Percentiles rank a stretch among this genome's conserved stretches.
Conservation (phyloP, 1,140 invertebrate species). For the Bactericera cockerelli region DNA sequence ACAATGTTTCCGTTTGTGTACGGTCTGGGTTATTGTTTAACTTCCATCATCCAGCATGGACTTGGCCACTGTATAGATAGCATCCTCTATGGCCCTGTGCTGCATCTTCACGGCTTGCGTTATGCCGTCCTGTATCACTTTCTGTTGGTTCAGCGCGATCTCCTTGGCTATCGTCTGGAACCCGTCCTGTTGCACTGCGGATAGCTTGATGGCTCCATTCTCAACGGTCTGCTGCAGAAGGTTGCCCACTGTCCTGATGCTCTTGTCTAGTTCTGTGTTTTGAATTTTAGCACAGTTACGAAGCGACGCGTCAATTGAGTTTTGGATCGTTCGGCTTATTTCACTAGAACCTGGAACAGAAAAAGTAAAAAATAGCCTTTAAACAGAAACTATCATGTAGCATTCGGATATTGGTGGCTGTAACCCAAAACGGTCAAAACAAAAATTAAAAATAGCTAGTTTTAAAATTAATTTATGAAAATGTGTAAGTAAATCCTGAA, state of each 20-base stretch:
- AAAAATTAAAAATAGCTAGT: no score
- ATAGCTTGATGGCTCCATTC: not conserved
- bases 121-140: not conserved
- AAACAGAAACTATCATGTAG: no score
- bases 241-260: not conserved
- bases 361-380: no score
- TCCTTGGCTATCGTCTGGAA: not conserved
- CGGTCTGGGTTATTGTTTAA: no score
- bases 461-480: no score
- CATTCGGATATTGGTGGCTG: no score
- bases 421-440: no score
- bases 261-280: not conserved
- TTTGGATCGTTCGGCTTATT: not conserved
- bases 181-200: not conserved
- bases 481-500: no score
- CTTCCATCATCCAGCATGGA: not conserved
- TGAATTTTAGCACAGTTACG: not conserved
- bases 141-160: not conserved
- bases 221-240: not conserved
- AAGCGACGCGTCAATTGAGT: not conserved
- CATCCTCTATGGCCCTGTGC: not conserved
- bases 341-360: not conserved
- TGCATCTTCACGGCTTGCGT: not conserved
- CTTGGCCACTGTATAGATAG: not conserved
- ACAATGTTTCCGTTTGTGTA: no score